phyloP scores from a whole-genome alignment of 2,888 invertebrate species.

The Trypoxylon attenuatum region DNA sequence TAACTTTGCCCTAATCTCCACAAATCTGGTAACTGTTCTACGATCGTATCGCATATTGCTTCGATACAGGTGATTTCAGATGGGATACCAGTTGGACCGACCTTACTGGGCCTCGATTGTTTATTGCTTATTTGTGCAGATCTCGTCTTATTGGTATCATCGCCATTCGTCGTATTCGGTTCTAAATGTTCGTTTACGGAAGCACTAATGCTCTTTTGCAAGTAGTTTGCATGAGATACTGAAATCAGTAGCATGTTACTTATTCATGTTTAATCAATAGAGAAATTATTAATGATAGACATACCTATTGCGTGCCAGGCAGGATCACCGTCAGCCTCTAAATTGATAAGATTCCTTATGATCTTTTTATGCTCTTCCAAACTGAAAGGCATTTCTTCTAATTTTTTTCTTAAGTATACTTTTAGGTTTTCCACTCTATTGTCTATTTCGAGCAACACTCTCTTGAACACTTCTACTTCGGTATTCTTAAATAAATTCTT shows the following conservation, averaged over 20 bases:
- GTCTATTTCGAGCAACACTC: constrained; percentile 94
- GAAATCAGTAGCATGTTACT: constrained; percentile 21
- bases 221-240: constrained; percentile 70
- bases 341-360: constrained; percentile 87
- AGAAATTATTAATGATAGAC: not conserved
- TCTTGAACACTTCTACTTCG: constrained; percentile 90
- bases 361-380: constrained; percentile 96
- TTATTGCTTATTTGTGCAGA: constrained; percentile 50
- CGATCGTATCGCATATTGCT: constrained; percentile 85
- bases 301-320: constrained; percentile 93
- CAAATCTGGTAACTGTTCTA: constrained; percentile 89
- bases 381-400: constrained; percentile 92
- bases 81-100: constrained; percentile 76
- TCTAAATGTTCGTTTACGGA: constrained; percentile 66
- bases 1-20: constrained; percentile 97
- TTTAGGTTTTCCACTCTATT: constrained; percentile 88
- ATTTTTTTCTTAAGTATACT: constrained; percentile 85
- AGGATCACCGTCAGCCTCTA: constrained; percentile 90
- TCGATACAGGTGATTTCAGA: constrained; percentile 86
- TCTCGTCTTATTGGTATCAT: constrained; percentile 57
- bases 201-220: constrained; percentile 66
- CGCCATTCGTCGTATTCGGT: constrained; percentile 53
- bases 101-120: constrained; percentile 59
- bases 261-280: too few species aligned
- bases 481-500: constrained; percentile 96